Evolutionary conservation across 2,113 vertebrate species (phyloP), one percentile per base, ranked within the genome.

Genomic region (Dunckerocampus dactyliophorus): DNA sequence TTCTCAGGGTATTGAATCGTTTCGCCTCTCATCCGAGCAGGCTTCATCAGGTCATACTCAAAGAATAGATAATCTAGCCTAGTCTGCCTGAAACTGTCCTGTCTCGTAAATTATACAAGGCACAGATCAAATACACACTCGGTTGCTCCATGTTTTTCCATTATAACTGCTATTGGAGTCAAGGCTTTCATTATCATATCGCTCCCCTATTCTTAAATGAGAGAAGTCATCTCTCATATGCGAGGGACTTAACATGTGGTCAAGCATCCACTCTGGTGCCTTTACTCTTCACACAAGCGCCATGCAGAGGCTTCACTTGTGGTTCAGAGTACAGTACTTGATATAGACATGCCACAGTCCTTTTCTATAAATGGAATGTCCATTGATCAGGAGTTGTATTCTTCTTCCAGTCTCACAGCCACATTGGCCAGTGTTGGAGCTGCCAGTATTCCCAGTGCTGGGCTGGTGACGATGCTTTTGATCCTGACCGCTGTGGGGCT

Each of bases 391-490:
- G 53, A 46, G 13, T 17, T 17, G 60, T 52, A 70, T 79, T 61
- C 0, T 73, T 51, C 64, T 74, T 81, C 43, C 87, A 99, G 97
- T 85, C 87, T 99, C 82, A 99, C 97, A 0, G 97, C 97, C 64
- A 99, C 97, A 0, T 87, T 99, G 84, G 97, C 97, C 15, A 99
- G 97, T 7, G 88, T 99, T 1, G 97, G 97, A 46, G 96, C 97
- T 0, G 97, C 97, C 77, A 99, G 97, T 82, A 98, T 99, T 80
- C 97, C 97, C 82, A 99, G 97, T 22, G 97, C 97, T 0, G 97
- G 97, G 3, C 85, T 99, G 62, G 97, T 99, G 78, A 99, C 97
- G 62, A 99, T 99, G 97, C 92, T 99, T 7, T 91, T 99, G 61
- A 98, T 99, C 81, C 91, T 99, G 52, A 99, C 97, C 0, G 97